A percentile compares a stretch with the other conserved stretches of the same genome.
These are phyloP conservation scores for Amblyjoppa proteus DNA, from an alignment of 2,888 invertebrate genomes.

Conservation along the genomic window DNA sequence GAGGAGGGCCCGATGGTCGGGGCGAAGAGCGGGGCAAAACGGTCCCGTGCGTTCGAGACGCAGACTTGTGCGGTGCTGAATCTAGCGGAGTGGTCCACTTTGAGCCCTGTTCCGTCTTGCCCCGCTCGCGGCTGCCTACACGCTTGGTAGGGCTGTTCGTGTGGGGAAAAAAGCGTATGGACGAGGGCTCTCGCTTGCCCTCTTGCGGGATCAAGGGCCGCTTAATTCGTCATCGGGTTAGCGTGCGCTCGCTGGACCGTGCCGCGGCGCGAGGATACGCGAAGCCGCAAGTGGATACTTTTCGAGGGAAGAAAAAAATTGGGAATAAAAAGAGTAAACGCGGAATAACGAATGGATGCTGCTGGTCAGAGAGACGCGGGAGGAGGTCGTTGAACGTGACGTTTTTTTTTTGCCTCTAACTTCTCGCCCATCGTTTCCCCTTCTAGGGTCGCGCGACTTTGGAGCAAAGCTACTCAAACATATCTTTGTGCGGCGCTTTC, in stretches of 20 bases:
- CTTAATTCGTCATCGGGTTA: constrained; percentile 60
- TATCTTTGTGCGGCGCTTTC: background rate
- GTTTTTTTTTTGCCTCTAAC: constrained; percentile 9
- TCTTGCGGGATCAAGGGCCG: constrained; percentile 56
- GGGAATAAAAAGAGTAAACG: background rate
- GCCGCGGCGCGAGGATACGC: constrained; percentile 21
- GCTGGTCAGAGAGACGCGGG: constrained; percentile 8
- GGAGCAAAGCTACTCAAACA: constrained; percentile 25
- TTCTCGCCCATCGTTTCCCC: constrained; percentile 21
- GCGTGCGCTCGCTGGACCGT: constrained; percentile 56
- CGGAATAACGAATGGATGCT: constrained; percentile 21
- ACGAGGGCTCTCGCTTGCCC: constrained; percentile 2
- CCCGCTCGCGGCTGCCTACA: background rate
- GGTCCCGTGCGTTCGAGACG: background rate
- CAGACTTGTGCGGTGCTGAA: too few relatives aligned
- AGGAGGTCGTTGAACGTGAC: constrained; percentile 50
- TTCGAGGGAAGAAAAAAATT: background rate
- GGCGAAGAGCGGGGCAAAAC: background rate
- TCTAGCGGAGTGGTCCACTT: background rate
- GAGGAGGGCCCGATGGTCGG: background rate
- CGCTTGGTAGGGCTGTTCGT: background rate
- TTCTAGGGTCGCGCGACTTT: constrained; percentile 36
- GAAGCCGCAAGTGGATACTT: constrained; percentile 45
- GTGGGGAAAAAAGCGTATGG: constrained; percentile 16
- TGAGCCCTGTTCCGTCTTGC: background rate